These are phyloP conservation scores for Drosophila testacea DNA, from an alignment of 2,888 invertebrate genomes.

Conservation along the genomic window DNA sequence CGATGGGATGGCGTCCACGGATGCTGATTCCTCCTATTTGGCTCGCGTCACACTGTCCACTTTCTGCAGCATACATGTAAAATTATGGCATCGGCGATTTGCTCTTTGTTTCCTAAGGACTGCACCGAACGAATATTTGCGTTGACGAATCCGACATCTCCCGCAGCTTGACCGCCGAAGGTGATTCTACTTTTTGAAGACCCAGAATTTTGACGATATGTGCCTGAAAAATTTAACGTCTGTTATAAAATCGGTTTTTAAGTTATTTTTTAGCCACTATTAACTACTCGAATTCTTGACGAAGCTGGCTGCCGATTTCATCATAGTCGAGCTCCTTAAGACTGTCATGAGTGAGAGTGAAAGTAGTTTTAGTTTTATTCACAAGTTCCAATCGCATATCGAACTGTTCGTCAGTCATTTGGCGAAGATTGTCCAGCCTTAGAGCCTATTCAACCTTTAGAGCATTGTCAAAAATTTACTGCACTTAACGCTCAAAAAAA, in stretches of 20 bases:
- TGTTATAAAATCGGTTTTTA: background rate
- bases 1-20: no score
- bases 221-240: background rate
- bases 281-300: background rate
- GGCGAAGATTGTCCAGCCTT: background rate
- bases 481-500: background rate
- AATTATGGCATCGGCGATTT: background rate
- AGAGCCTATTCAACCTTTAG: background rate
- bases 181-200: background rate
- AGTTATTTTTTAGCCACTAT: background rate
- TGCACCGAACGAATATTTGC: background rate
- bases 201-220: background rate
- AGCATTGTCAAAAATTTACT: background rate
- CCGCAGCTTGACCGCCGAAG: background rate
- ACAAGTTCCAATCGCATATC: background rate
- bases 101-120: conserved; percentile 2
- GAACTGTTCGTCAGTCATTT: background rate
- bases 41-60: no score
- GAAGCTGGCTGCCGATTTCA: background rate
- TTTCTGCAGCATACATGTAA: no score
- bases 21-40: no score
- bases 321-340: background rate
- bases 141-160: conserved; percentile 2
- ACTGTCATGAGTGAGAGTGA: background rate
- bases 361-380: background rate